These are phyloP conservation scores for Cacatua alba DNA, from an alignment of 2,113 vertebrate genomes.

Conservation along the genomic window DNA sequence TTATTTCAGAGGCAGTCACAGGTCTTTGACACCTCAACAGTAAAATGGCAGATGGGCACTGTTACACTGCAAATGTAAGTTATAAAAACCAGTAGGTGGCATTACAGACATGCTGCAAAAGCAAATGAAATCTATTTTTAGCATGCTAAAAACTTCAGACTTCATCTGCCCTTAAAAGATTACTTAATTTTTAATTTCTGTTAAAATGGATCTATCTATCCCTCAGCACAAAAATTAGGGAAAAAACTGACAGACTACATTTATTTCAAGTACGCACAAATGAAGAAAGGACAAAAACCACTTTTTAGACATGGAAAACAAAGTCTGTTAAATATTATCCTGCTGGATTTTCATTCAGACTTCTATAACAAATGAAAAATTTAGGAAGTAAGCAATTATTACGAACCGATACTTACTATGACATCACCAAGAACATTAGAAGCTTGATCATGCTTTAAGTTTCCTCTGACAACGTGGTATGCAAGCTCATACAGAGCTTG, in stretches of 20 bases:
- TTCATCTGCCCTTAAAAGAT: not conserved
- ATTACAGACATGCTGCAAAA: not conserved
- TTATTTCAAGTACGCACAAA: not conserved
- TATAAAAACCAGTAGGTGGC: constrained; percentile 29
- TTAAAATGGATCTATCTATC: not conserved
- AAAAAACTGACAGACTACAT: not conserved
- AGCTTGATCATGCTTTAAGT: too few relatives aligned
- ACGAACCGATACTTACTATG: too few relatives aligned
- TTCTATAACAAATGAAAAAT: too few relatives aligned
- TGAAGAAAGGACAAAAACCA: not conserved
- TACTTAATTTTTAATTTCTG: not conserved
- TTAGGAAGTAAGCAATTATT: too few relatives aligned
- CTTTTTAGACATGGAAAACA: not conserved
- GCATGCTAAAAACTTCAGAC: not conserved
- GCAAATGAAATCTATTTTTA: not conserved
- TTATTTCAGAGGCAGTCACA: not conserved
- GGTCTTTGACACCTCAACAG: not conserved
- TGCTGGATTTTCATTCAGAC: too few relatives aligned
- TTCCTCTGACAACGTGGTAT: too few relatives aligned
- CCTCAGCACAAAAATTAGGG: not conserved
- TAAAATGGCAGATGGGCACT: not conserved
- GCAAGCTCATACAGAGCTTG: too few relatives aligned
- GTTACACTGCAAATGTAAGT: not conserved
- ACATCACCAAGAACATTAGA: too few relatives aligned
- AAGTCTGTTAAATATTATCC: not conserved